Base-by-base conservation (phyloP, 2,113 vertebrate genomes). In the Ursus arctos region DNA sequence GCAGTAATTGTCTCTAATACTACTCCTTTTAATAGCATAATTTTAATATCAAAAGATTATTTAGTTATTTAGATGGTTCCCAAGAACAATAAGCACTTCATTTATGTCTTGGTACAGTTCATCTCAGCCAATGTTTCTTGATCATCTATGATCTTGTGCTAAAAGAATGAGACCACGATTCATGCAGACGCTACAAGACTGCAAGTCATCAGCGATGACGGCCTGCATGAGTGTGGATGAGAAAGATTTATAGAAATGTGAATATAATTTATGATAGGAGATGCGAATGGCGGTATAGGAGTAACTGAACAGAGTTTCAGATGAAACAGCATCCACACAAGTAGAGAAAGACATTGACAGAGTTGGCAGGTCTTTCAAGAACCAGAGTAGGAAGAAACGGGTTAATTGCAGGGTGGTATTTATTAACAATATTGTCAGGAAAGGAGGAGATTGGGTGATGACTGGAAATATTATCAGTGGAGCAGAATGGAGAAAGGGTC, bases 1-100 rank as follows among this genome's bases (percentile, higher is more conserved):
- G 61, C 47, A 95, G 18, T 40, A 81, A 63, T 65, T 72, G 6
- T 59, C 15, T 24, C 19, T 83, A 92, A n/a, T 71, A 94, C 80
- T 36, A 74, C 72, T 97, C 71, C 36, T 43, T 18, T 92, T 81
- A 49, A n/a, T 76, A 89, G 31, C 18, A 88, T 85, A 61, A 63
- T 88, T 91, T 59, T 94, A 47, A 81, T 81, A 59, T 51, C 28
- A 93, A 94, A 77, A 85, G 47, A 71, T 51, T 67, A 82, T 80
- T 61, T 36, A 51, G 19, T 26, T 85, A 21, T 57, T 95, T 81
- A 51, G 15, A 86, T 79, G 26, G 77, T 81, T 80, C 14, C 28
- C 43, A 79, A 71, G 72, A 86, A n/a, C 22, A 63, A 33, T 40
- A n/a, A 81, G 43, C 8, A 40, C 40, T 94, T 90, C 16, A 21